Conservation (phyloP, 2,888 invertebrate genomes). For the Agriopis aurantiaria region DNA sequence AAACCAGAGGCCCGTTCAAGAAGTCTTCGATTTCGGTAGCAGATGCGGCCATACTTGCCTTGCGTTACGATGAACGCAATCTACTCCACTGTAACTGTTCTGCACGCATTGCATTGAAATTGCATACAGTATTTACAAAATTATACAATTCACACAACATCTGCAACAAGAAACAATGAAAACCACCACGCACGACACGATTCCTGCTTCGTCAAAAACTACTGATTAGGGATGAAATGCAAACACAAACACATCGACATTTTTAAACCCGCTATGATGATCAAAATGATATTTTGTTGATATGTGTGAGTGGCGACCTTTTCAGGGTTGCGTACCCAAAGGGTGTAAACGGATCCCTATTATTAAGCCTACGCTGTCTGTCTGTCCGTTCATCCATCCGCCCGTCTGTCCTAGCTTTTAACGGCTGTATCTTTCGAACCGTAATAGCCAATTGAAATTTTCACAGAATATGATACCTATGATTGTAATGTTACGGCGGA, state of each 20-base stretch:
- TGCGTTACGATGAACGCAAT: slow-evolving; percentile 73
- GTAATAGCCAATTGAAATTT: too few species aligned
- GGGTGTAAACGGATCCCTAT: too few species aligned
- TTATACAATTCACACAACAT: slow-evolving; percentile 59
- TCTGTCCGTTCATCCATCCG: too few species aligned
- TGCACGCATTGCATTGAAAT: slow-evolving; percentile 73
- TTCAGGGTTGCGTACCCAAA: too few species aligned
- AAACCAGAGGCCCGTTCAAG: slow-evolving; percentile 93
- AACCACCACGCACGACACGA: slow-evolving; percentile 23
- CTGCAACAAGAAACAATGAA: slow-evolving; percentile 53
- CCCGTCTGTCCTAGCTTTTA: too few species aligned
- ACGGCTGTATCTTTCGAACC: too few species aligned
- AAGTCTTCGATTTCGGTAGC: slow-evolving; percentile 93
- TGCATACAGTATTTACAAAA: slow-evolving; percentile 53
- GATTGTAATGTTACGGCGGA: too few species aligned
- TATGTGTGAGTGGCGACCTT: too few species aligned
- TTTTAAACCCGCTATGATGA: background rate
- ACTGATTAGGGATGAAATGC: background rate
- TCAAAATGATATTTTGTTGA: too few species aligned
- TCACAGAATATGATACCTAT: too few species aligned
- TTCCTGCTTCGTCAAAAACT: slow-evolving; percentile 7
- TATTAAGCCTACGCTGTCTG: too few species aligned
- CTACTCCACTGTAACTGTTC: slow-evolving; percentile 64
- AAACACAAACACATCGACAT: background rate
- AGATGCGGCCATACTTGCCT: slow-evolving; percentile 87